A percentile compares a stretch with the other conserved stretches of the same genome.
phyloP scores from a whole-genome alignment of 2,888 invertebrate genomes.

The Ischnura elegans region DNA sequence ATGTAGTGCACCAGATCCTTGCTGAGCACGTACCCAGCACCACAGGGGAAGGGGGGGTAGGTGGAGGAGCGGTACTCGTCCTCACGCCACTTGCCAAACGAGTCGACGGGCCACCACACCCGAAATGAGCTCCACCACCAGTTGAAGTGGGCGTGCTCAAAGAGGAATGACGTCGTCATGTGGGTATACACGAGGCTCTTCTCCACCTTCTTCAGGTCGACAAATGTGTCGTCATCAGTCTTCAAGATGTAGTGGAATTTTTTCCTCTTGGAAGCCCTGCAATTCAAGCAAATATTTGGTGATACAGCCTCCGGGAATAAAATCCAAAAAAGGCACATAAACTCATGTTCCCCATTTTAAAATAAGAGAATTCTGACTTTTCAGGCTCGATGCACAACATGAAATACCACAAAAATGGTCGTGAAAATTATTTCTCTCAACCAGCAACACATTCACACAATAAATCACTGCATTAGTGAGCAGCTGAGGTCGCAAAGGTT shows the following conservation, averaged over 20 bases:
- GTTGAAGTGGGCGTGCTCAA: constrained; percentile 42
- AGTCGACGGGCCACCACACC: constrained; percentile 72
- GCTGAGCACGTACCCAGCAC: constrained; percentile 73
- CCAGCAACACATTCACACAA: no score
- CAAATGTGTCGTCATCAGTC: constrained; percentile 74
- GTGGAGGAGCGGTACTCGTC: constrained; percentile 70
- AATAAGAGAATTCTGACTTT: no score
- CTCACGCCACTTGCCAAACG: constrained; percentile 73
- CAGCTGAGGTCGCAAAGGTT: no score
- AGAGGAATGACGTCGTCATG: constrained; percentile 9
- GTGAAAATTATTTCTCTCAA: no score
- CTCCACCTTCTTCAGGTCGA: constrained; percentile 72
- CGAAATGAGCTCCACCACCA: constrained; percentile 74
- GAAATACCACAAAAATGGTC: no score
- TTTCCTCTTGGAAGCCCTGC: constrained; percentile 71
- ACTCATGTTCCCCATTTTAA: no score
- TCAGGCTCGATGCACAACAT: no score
- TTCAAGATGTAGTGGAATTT: constrained; percentile 72
- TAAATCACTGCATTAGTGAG: no score
- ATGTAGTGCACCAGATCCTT: constrained; percentile 70
- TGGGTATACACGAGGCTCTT: constrained; percentile 69
- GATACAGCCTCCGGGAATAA: no score
- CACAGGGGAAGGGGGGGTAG: constrained; percentile 74
- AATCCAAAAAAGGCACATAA: no score
- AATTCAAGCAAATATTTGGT: no score